Conservation (phyloP, 92 coral and sea anemone genomes). For the Parazoanthus atlanticus region DNA sequence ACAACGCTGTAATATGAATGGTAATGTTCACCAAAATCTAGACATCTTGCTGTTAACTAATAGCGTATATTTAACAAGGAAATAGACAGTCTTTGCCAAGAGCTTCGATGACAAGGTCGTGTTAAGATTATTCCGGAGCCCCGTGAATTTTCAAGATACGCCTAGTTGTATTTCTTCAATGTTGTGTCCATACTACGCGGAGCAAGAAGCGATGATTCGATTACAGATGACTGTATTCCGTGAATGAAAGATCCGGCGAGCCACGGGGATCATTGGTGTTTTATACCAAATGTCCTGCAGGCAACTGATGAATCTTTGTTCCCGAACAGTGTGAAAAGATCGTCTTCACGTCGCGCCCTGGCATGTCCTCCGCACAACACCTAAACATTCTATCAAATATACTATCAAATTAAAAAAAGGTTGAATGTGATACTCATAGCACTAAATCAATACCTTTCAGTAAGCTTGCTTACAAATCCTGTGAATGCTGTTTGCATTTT, state of each 20-base stretch:
- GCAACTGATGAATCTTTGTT: background rate
- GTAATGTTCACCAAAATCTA: background rate
- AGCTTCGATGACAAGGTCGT: background rate
- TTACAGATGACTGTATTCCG: background rate
- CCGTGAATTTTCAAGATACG: too few species aligned
- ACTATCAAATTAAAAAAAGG: too few species aligned
- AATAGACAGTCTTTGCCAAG: background rate
- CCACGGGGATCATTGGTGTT: background rate
- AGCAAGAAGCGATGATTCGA: background rate
- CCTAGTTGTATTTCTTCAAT: background rate
- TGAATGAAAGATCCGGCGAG: background rate
- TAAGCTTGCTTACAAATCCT: constrained; percentile 11
- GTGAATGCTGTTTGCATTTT: constrained; percentile 22
- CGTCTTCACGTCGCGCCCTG: background rate
- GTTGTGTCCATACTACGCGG: background rate
- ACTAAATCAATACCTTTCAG: constrained; percentile 24
- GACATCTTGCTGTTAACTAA: background rate
- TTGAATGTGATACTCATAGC: background rate
- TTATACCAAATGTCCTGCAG: background rate
- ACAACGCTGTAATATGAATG: too few species aligned
- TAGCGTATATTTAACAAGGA: background rate
- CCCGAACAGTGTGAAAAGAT: background rate
- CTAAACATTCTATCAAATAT: background rate
- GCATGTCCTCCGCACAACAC: background rate
- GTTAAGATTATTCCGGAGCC: too few species aligned